Evolutionary conservation across 2,888 invertebrate species (phyloP), one percentile per base, ranked within the genome.

Genomic region (Xanthorhoe designata): DNA sequence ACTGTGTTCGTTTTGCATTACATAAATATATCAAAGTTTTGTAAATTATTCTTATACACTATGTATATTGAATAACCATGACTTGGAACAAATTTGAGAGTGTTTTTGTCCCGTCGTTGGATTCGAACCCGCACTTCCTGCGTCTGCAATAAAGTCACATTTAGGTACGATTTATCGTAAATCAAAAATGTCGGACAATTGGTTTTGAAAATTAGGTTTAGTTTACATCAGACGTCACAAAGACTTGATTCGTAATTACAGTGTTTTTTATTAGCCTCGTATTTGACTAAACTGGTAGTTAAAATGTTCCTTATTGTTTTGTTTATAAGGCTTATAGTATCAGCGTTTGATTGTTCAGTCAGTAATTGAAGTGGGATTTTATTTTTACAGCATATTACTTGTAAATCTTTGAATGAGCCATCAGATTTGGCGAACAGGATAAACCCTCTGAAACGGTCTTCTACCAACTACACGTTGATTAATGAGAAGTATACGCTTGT

Each of bases 171-270:
- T 51, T 51, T 17, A 17, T 17, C 7, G 4, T 47, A 17, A 8
- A 17, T 15, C 47, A 6, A 17, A 17, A 47, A 15, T 45, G 8
- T 15, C 15, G 17, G 45, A 70, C 64, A 57, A 61, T 68, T 72
- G 57, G 66, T 64, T 68, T 73, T 64, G 54, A 55, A 38, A 57
- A 24, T 19, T 71, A 53, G 65, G 45, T 54, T 45, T 65, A 58
- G 24, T 24, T 24, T 24, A 24, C 32, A 64, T 58, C 51, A 51
- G 49, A 18, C 32, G 62, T 66, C 66, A 63, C 66, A 66, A 66
- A 62, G 3, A 58, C 19, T 19, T 50, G 18, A 15, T 15, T 38
- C 3, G 24, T 15, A 1, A 55, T 53, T 0, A 45, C 52, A 42
- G 24, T 18, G 13, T 6, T 1, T 35, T 49, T 19, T 17, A 17